These are phyloP conservation scores for Venturia canescens DNA, from an alignment of 1,140 invertebrate genomes.

Conservation along the genomic window DNA sequence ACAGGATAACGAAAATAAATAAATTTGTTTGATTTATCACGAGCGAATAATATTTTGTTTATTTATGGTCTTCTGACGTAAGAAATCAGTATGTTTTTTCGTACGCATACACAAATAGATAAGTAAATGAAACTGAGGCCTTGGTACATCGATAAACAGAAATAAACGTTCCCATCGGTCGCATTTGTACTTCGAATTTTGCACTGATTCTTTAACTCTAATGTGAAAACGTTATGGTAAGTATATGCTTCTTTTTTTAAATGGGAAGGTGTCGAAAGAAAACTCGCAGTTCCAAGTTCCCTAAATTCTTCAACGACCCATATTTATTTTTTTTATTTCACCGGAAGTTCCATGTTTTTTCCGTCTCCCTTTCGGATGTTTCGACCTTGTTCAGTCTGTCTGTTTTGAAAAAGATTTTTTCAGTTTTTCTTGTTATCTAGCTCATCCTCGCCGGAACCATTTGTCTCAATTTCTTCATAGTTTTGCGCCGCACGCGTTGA, in stretches of 20 bases:
- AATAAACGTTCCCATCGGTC: background rate
- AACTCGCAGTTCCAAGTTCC: background rate
- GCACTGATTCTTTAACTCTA: background rate
- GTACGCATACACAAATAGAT: background rate
- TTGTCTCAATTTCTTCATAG: too few species aligned
- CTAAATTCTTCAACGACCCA: background rate
- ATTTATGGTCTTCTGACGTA: background rate
- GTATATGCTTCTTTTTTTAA: background rate
- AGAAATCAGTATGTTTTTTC: background rate
- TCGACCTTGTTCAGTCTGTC: too few species aligned
- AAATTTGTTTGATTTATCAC: background rate
- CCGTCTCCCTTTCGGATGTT: too few species aligned
- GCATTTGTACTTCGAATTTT: background rate
- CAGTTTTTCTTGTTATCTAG: too few species aligned
- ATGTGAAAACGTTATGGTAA: slow-evolving; percentile 5
- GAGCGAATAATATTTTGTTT: background rate
- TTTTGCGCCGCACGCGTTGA: too few species aligned
- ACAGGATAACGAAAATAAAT: background rate
- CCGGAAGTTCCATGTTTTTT: too few species aligned
- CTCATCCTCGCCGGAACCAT: too few species aligned
- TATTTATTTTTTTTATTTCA: too few species aligned
- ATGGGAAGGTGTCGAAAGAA: background rate
- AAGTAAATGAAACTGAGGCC: background rate
- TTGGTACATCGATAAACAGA: background rate
- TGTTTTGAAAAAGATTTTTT: too few species aligned